These are phyloP conservation scores for Atherinomorus stipes DNA, from an alignment of 2,113 vertebrate species.

Conservation along the genomic window DNA sequence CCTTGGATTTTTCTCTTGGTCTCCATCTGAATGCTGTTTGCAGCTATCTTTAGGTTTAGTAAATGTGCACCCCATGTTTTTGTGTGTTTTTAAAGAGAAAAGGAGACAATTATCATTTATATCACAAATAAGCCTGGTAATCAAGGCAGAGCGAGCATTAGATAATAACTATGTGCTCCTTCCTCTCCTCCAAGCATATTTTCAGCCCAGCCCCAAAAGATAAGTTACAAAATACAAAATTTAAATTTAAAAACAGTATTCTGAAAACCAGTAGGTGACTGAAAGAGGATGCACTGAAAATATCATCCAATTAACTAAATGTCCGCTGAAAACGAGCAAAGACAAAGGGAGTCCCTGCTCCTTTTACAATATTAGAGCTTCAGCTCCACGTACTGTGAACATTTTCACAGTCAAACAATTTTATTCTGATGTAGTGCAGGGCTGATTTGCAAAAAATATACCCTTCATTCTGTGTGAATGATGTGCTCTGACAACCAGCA, in stretches of 20 bases:
- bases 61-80: background rate
- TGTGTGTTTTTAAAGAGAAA: background rate
- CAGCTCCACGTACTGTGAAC: background rate
- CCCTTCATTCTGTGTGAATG: slow-evolving; percentile 30
- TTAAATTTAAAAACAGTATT: background rate
- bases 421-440: slow-evolving; percentile 21
- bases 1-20: no score
- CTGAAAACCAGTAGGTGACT: background rate
- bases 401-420: slow-evolving; percentile 3
- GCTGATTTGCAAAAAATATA: slow-evolving; percentile 45
- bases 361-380: background rate
- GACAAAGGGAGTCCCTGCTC: background rate
- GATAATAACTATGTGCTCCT: background rate
- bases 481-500: slow-evolving; percentile 50
- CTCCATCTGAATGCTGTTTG: no score
- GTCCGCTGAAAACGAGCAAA: slow-evolving; percentile 3
- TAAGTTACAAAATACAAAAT: background rate
- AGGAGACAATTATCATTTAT: no score
- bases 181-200: background rate
- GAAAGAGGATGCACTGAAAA: background rate
- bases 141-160: background rate
- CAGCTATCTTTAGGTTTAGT: background rate
- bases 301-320: background rate
- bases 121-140: background rate
- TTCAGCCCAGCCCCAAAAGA: no score